Evolutionary conservation across 2,797 vertebrate genomes (phyloP).

Genomic region (Cryptoprocta ferox): DNA sequence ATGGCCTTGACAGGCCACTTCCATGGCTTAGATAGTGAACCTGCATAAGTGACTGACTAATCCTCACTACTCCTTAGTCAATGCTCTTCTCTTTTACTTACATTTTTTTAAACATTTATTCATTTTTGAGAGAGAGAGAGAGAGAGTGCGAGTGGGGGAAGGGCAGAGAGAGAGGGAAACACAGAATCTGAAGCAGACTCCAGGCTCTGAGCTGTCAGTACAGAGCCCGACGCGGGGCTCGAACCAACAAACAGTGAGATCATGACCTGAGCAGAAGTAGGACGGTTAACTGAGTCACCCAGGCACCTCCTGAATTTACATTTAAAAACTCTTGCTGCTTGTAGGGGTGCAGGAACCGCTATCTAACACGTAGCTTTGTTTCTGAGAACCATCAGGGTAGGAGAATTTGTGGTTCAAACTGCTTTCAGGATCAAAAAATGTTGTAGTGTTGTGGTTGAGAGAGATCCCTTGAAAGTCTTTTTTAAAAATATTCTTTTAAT

Average conservation of each 20-base stretch:
- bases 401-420: neutral
- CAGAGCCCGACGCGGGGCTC: too few species aligned
- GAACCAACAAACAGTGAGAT: too few species aligned
- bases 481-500: slow-evolving; percentile 10
- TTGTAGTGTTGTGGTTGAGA: neutral
- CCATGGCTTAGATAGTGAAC: neutral
- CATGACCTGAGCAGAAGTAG: too few species aligned
- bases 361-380: neutral
- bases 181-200: too few species aligned
- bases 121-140: too few species aligned
- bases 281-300: too few species aligned
- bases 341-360: neutral
- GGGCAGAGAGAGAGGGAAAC: too few species aligned
- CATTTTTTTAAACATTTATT: too few species aligned
- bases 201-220: too few species aligned
- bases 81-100: neutral
- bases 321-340: neutral
- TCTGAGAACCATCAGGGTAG: neutral
- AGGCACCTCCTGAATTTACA: neutral
- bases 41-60: neutral
- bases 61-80: neutral
- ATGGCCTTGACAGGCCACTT: neutral
- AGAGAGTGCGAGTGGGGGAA: too few species aligned
- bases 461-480: neutral
- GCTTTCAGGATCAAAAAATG: neutral